Evolutionary conservation across 2,888 invertebrate genomes (phyloP).

Genomic region (Tetragonisca angustula): DNA sequence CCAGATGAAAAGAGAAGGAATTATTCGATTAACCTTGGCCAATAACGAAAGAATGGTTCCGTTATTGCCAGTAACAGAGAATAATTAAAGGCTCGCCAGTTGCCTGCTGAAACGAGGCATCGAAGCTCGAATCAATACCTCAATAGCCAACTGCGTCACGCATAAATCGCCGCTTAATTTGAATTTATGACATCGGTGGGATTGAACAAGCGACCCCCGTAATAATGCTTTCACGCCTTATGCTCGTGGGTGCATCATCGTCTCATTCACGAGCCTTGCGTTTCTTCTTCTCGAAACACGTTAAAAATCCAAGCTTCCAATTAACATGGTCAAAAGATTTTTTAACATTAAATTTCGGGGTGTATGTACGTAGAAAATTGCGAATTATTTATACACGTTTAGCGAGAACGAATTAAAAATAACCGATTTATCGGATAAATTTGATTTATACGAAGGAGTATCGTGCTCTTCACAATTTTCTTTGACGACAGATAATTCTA

Average conservation of each 20-base stretch:
- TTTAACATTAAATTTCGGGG: neutral
- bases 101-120: slow-evolving; percentile 43
- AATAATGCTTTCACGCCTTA: slow-evolving; percentile 40
- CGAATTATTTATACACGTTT: neutral
- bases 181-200: slow-evolving; percentile 62
- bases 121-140: slow-evolving; percentile 60
- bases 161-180: slow-evolving; percentile 67
- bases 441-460: neutral
- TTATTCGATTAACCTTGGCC: slow-evolving; percentile 9
- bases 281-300: neutral
- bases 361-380: neutral
- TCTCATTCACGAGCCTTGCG: slow-evolving; percentile 1
- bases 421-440: neutral
- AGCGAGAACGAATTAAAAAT: neutral
- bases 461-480: neutral
- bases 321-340: neutral
- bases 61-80: slow-evolving; percentile 33
- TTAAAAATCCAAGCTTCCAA: neutral
- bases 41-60: slow-evolving; percentile 34
- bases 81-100: slow-evolving; percentile 48
- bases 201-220: slow-evolving; percentile 43
- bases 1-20: neutral
- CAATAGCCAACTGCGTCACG: slow-evolving; percentile 36
- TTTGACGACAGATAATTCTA: neutral
- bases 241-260: slow-evolving; percentile 29